These are phyloP conservation scores for Gadus chalcogrammus DNA, from an alignment of 2,113 vertebrate genomes.

Conservation along the genomic window DNA sequence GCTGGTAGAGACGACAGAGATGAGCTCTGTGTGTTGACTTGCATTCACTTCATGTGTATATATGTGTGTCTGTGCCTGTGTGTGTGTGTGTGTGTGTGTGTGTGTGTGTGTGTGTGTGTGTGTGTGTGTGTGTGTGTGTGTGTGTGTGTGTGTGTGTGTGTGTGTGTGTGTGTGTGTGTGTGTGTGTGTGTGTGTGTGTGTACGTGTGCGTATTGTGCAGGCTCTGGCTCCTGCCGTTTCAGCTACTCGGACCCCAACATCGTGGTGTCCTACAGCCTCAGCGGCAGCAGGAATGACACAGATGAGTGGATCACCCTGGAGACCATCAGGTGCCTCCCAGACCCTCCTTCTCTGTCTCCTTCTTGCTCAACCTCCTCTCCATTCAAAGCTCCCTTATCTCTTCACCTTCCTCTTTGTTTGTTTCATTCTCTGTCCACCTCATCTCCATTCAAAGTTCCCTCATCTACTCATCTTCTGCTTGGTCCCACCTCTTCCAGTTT, in stretches of 20 bases:
- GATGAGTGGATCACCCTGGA: constrained; percentile 90
- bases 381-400: constrained; percentile 35
- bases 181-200: constrained; percentile 12
- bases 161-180: constrained; percentile 16
- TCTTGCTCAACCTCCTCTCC: not conserved
- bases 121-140: constrained; percentile 13
- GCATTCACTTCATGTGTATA: too few relatives aligned
- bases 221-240: constrained; percentile 92
- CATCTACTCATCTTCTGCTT: too few relatives aligned
- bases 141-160: constrained; percentile 8
- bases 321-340: constrained; percentile 85
- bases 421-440: constrained; percentile 6
- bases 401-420: constrained; percentile 22
- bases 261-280: constrained; percentile 84
- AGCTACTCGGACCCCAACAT: constrained; percentile 95
- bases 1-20: not conserved
- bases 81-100: constrained; percentile 8
- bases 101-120: constrained; percentile 17
- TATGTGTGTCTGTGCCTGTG: constrained; percentile 8
- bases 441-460: not conserved
- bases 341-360: not conserved
- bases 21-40: not conserved
- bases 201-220: constrained; percentile 63
- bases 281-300: constrained; percentile 69
- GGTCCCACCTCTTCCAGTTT: too few relatives aligned